phyloP scores from a whole-genome alignment of 2,113 vertebrate genomes.

The Dromas ardeola region DNA sequence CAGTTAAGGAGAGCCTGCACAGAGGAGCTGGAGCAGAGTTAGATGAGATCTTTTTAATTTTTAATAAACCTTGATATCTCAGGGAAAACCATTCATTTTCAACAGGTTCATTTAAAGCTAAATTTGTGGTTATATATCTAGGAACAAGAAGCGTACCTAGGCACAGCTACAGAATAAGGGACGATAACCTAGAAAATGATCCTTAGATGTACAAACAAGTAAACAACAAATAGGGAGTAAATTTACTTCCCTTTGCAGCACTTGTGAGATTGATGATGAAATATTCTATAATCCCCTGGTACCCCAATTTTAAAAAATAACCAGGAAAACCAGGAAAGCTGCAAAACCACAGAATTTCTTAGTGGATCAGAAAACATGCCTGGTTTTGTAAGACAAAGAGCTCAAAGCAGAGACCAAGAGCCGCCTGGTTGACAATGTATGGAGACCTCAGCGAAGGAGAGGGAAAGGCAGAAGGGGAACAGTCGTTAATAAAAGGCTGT shows the following conservation, averaged over 20 bases:
- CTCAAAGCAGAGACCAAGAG: neutral
- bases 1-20: neutral
- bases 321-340: neutral
- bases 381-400: neutral
- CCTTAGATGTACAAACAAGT: neutral
- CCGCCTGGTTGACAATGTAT: neutral
- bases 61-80: neutral
- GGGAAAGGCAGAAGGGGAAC: neutral
- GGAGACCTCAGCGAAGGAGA: neutral
- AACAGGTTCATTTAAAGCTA: neutral
- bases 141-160: neutral
- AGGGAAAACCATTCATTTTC: slow-evolving; percentile 12
- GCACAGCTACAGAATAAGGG: neutral
- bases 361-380: neutral
- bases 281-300: neutral
- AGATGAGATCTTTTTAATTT: neutral
- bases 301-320: neutral
- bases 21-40: neutral
- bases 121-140: neutral
- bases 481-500: neutral
- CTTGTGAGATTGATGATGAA: neutral
- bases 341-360: neutral
- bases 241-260: neutral
- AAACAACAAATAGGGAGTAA: neutral
- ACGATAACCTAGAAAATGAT: neutral